Evolutionary conservation across 2,888 invertebrate genomes (phyloP).

Genomic region (Strigamia transsilvanica): DNA sequence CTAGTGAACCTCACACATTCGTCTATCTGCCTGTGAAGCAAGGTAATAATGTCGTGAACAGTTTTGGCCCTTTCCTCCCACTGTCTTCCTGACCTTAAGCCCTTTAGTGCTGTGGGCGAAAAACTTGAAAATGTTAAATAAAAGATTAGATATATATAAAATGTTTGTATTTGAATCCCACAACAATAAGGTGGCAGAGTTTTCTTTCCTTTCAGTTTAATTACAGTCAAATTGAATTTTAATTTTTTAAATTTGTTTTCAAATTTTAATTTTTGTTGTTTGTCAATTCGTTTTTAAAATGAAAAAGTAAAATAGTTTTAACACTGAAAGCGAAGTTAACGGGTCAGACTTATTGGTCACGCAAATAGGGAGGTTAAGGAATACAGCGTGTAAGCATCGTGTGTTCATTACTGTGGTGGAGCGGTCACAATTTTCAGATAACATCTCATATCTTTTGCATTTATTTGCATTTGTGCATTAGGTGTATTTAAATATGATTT

Average conservation of each 20-base stretch:
- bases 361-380: slow-evolving; percentile 52
- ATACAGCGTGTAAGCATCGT: slow-evolving; percentile 46
- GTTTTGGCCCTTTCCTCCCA: slow-evolving; percentile 53
- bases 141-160: not conserved
- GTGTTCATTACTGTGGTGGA: slow-evolving; percentile 32
- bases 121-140: slow-evolving; percentile 28
- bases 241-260: not conserved
- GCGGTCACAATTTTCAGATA: not conserved
- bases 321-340: slow-evolving; percentile 34
- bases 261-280: not conserved
- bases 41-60: slow-evolving; percentile 55
- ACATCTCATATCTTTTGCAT: not conserved
- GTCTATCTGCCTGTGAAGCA: slow-evolving; percentile 73
- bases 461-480: not conserved
- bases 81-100: slow-evolving; percentile 40
- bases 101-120: slow-evolving; percentile 51
- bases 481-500: slow-evolving; percentile 27
- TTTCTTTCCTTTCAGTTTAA: slow-evolving; percentile 42
- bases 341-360: slow-evolving; percentile 48
- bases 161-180: slow-evolving; percentile 50
- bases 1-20: slow-evolving; percentile 85
- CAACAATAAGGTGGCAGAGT: slow-evolving; percentile 46
- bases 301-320: not conserved
- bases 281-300: not conserved
- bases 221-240: not conserved